Evolutionary conservation across 2,888 invertebrate species (phyloP).

Genomic region (Eupsilia transversa): DNA sequence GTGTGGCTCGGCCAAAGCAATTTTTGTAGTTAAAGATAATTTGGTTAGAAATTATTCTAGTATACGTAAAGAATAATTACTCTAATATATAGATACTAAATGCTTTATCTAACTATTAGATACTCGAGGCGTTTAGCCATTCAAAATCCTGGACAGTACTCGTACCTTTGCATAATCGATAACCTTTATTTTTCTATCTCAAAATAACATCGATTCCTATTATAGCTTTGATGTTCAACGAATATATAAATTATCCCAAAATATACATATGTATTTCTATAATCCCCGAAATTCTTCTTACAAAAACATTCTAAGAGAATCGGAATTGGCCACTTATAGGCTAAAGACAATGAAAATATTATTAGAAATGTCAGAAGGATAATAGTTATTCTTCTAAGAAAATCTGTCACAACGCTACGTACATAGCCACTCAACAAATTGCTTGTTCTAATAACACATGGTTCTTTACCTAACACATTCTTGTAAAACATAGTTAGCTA

Average conservation of each 20-base stretch:
- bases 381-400: conserved; percentile 35
- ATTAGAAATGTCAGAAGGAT: conserved; percentile 40
- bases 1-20: not conserved
- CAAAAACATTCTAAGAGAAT: conserved; percentile 35
- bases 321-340: conserved; percentile 20
- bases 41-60: not conserved
- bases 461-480: conserved; percentile 1
- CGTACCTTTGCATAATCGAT: not conserved
- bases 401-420: conserved; percentile 32
- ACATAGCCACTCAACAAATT: conserved; percentile 32
- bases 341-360: conserved; percentile 63
- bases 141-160: not conserved
- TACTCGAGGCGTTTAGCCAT: not conserved
- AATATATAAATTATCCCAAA: conserved; percentile 12
- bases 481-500: not conserved
- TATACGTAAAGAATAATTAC: not conserved
- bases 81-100: not conserved
- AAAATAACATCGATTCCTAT: not conserved
- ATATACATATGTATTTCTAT: not conserved
- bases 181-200: not conserved
- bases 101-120: not conserved
- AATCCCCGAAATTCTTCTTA: conserved; percentile 1
- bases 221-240: not conserved
- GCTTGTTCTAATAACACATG: conserved; percentile 43
- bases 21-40: not conserved